Evolutionary conservation across 2,888 invertebrate species (phyloP).

Genomic region (Malachius bipustulatus): DNA sequence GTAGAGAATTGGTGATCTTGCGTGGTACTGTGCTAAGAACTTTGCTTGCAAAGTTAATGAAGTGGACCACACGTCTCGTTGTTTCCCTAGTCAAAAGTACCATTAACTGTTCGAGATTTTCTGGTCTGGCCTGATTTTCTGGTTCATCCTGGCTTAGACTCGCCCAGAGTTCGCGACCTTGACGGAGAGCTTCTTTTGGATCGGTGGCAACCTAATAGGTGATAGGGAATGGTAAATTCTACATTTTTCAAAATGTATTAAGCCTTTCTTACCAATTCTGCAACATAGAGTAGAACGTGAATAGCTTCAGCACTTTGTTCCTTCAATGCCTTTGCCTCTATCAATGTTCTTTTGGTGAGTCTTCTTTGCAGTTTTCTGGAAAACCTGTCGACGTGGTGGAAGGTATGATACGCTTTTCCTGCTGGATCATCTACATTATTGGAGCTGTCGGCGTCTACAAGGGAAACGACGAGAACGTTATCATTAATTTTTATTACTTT

Average conservation of each 20-base stretch:
- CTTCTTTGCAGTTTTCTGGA: constrained; percentile 65
- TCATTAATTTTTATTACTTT: background rate
- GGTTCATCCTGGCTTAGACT: constrained; percentile 66
- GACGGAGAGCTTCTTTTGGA: constrained; percentile 61
- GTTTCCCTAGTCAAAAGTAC: constrained; percentile 67
- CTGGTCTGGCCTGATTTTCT: constrained; percentile 72
- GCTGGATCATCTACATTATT: constrained; percentile 23
- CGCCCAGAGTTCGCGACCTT: constrained; percentile 59
- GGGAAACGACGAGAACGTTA: constrained; percentile 1
- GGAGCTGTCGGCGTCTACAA: constrained; percentile 18
- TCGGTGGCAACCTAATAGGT: constrained; percentile 59
- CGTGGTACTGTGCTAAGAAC: constrained; percentile 46
- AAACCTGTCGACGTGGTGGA: constrained; percentile 66
- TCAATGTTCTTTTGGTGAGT: constrained; percentile 63
- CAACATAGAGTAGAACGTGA: constrained; percentile 63
- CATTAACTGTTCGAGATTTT: constrained; percentile 63
- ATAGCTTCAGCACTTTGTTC: constrained; percentile 65
- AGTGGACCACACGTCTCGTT: constrained; percentile 63
- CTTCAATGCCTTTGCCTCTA: constrained; percentile 68
- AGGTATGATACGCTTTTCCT: constrained; percentile 58
- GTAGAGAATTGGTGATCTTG: constrained; percentile 22
- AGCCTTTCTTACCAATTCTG: constrained; percentile 56
- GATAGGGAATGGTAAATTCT: constrained; percentile 4
- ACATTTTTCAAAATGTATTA: background rate
- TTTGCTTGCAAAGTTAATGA: constrained; percentile 57